Conservation (phyloP, 1,140 invertebrate species). For the Panagrolaimus sp. region DNA sequence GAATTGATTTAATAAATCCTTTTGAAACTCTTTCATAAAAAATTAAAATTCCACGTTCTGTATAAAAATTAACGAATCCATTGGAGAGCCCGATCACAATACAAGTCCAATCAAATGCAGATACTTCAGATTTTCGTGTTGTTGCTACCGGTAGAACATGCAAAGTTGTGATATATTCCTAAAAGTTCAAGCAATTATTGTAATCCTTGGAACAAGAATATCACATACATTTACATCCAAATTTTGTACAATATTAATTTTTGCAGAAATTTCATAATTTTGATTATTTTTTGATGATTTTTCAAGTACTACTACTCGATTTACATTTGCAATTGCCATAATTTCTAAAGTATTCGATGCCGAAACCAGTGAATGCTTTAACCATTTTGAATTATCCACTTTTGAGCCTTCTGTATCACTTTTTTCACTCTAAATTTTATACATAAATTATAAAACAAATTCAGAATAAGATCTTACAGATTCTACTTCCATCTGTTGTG, state of each 20-base stretch:
- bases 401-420: background rate
- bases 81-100: conserved; percentile 9
- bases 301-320: conserved; percentile 2
- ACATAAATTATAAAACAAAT: too few relatives aligned
- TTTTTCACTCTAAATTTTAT: background rate
- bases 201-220: too few relatives aligned
- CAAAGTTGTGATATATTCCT: conserved; percentile 20
- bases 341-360: conserved; percentile 4
- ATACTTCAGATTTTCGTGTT: conserved; percentile 11
- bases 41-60: conserved; percentile 20
- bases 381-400: background rate
- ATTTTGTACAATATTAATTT: conserved; percentile 4
- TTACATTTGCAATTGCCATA: background rate
- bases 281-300: background rate
- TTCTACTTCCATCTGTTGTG: conserved; percentile 5
- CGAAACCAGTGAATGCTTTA: background rate
- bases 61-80: conserved; percentile 22
- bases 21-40: conserved; percentile 16
- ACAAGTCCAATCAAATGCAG: conserved; percentile 12
- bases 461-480: too few relatives aligned
- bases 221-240: too few relatives aligned
- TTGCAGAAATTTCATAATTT: conserved; percentile 6
- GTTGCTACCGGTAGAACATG: conserved; percentile 17
- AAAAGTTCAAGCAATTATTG: too few relatives aligned
- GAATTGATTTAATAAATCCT: conserved; percentile 9